phyloP scores from a whole-genome alignment of 2,797 vertebrate genomes.

The Alca torda region DNA sequence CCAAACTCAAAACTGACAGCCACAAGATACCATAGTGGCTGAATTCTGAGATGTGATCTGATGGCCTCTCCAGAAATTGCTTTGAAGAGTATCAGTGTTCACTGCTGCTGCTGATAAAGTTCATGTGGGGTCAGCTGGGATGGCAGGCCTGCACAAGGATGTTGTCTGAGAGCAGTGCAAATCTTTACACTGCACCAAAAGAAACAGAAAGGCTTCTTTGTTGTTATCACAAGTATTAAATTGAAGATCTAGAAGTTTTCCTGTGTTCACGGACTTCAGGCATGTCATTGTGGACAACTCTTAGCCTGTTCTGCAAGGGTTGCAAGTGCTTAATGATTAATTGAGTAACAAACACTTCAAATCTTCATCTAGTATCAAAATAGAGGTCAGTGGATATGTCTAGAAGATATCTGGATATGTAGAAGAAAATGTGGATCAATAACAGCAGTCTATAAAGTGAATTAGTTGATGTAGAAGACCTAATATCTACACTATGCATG shows the following conservation, averaged over 20 bases:
- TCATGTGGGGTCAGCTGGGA: not conserved
- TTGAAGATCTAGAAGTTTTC: not conserved
- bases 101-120: not conserved
- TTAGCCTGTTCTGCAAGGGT: not conserved
- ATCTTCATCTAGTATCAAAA: not conserved
- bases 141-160: not conserved
- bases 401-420: not conserved
- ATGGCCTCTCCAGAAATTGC: not conserved
- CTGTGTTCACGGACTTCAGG: not conserved
- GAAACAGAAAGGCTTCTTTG: not conserved
- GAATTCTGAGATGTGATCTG: not conserved
- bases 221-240: not conserved
- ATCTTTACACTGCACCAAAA: not conserved
- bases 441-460: not conserved
- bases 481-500: not conserved
- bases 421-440: not conserved
- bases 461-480: not conserved
- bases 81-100: not conserved
- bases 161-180: not conserved
- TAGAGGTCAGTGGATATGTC: not conserved
- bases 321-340: not conserved
- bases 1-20: not conserved
- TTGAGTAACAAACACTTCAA: not conserved
- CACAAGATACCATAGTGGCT: not conserved
- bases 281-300: not conserved